Percentiles rank a stretch among this genome's conserved stretches.
phyloP scores from a whole-genome alignment of 1,140 invertebrate species.

The silkworm (Bombyx mori) region DNA sequence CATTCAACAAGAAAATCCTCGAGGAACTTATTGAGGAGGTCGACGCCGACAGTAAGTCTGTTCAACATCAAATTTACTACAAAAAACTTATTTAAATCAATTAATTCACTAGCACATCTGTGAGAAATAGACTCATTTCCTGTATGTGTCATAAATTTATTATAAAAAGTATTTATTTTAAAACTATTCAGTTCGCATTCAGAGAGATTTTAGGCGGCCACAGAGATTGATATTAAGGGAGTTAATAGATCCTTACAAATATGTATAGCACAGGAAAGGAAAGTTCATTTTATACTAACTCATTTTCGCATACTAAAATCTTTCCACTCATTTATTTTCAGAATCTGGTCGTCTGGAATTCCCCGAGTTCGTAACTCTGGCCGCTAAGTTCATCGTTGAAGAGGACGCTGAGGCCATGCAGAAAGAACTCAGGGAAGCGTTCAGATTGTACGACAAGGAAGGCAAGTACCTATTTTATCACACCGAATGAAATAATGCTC shows the following conservation, averaged over 20 bases:
- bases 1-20: slow-evolving; percentile 95
- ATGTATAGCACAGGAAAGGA: background rate
- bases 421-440: slow-evolving; percentile 93
- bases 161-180: no score
- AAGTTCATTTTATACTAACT: background rate
- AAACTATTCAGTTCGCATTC: background rate
- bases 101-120: background rate
- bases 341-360: slow-evolving; percentile 96
- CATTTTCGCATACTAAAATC: background rate
- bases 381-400: slow-evolving; percentile 94
- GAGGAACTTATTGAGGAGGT: slow-evolving; percentile 96
- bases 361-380: slow-evolving; percentile 93
- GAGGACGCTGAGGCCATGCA: slow-evolving; percentile 94
- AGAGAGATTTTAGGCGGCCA: background rate
- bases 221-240: background rate
- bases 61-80: background rate
- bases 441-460: slow-evolving; percentile 90
- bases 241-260: background rate
- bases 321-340: slow-evolving; percentile 46
- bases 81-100: background rate
- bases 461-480: slow-evolving; percentile 62
- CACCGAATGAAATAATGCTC: no score
- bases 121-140: background rate
- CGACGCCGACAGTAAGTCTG: slow-evolving; percentile 90
- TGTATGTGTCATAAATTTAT: no score